Conservation (phyloP, 2,888 invertebrate species). For the Spodoptera exigua region DNA sequence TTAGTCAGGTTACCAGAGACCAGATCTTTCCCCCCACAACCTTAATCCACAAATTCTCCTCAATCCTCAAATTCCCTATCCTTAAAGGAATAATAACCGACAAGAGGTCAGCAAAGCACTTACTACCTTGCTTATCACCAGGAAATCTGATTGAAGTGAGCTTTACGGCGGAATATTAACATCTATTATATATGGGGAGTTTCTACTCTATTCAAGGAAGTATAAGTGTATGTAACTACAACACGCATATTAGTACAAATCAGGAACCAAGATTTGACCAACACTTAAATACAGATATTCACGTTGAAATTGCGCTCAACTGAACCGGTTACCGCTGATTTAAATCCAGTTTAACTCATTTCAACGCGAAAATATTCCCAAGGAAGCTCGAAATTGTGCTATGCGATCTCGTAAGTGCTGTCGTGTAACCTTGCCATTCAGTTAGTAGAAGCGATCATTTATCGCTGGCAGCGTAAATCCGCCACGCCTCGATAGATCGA, state of each 20-base stretch:
- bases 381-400: conserved; percentile 15
- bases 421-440: conserved; percentile 43
- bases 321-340: conserved; percentile 11
- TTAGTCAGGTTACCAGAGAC: too few species aligned
- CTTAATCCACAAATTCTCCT: too few species aligned
- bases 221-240: too few species aligned
- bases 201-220: too few species aligned
- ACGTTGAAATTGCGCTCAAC: conserved; percentile 18
- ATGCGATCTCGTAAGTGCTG: conserved; percentile 26
- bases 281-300: conserved; percentile 25
- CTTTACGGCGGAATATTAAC: too few species aligned
- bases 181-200: too few species aligned
- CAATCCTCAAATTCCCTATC: too few species aligned
- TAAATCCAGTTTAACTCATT: conserved; percentile 21
- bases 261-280: conserved; percentile 12
- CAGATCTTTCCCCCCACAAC: too few species aligned
- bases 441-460: conserved; percentile 31
- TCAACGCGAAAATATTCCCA: conserved; percentile 15
- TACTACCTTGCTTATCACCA: too few species aligned
- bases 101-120: too few species aligned
- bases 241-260: conserved; percentile 2
- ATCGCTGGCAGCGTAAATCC: conserved; percentile 39
- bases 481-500: conserved; percentile 32
- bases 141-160: too few species aligned
- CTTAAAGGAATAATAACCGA: too few species aligned